A percentile compares a stretch with the other conserved stretches of the same genome.
These are phyloP conservation scores for Halictus ligatus DNA, from an alignment of 2,888 invertebrate genomes.

Conservation along the genomic window DNA sequence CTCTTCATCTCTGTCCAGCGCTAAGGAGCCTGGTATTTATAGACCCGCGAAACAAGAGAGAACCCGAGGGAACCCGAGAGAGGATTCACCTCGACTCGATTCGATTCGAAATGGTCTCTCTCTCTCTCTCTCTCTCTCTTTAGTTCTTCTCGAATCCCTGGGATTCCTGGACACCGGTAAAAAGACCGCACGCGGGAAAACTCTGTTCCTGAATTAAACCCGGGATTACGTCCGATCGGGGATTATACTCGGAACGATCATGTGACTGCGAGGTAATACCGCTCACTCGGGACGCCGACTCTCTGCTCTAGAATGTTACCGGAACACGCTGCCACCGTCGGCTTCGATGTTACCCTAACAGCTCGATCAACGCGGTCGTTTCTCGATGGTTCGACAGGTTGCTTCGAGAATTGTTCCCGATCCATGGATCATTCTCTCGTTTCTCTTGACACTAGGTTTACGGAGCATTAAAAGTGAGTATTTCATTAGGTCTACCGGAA, in stretches of 20 bases:
- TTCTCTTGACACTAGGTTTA: no score
- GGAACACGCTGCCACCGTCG: not conserved
- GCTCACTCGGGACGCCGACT: not conserved
- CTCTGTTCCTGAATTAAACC: conserved; percentile 50
- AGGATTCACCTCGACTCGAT: conserved; percentile 26
- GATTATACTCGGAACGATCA: conserved; percentile 36
- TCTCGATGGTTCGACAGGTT: not conserved
- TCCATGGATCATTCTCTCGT: no score
- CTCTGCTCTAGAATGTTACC: not conserved
- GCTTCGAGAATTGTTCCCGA: not conserved
- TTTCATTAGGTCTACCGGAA: no score
- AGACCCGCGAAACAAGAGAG: conserved; percentile 59
- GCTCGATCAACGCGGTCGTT: not conserved
- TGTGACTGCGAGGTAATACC: conserved; percentile 13
- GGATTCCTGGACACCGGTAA: conserved; percentile 69
- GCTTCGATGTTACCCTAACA: not conserved
- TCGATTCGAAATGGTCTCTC: conserved; percentile 39
- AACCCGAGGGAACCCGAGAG: not conserved
- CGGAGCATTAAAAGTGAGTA: no score
- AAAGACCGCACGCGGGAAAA: not conserved
- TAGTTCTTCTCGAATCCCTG: conserved; percentile 72
- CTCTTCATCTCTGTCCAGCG: no score
- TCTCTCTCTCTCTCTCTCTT: conserved; percentile 40
- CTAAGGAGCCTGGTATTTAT: conserved; percentile 74
- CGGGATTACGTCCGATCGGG: conserved; percentile 47